These are phyloP conservation scores for Acrocephalus kingi DNA, from an alignment of 2,113 vertebrate species.

Conservation along the genomic window DNA sequence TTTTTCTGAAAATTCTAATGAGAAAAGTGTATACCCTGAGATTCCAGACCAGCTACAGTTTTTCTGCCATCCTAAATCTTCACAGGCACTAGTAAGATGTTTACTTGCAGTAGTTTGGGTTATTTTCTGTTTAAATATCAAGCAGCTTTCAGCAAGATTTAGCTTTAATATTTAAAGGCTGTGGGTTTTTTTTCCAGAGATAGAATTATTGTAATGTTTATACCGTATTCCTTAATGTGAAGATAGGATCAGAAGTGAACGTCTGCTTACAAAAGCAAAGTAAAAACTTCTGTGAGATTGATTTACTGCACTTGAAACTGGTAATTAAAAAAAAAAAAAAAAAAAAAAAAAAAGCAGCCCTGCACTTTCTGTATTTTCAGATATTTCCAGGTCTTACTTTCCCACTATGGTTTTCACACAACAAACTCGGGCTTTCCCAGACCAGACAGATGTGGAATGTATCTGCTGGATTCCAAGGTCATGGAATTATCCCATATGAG, in stretches of 20 bases:
- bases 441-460: conserved; percentile 85
- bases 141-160: not conserved
- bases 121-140: not conserved
- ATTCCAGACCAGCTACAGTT: not conserved
- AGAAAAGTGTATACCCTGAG: not conserved
- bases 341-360: not conserved
- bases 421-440: conserved; percentile 80
- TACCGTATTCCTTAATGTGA: conserved; percentile 8
- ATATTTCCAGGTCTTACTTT: conserved; percentile 65
- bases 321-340: not conserved
- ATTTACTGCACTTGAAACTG: conserved; percentile 24
- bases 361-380: conserved; percentile 42
- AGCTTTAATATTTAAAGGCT: not conserved
- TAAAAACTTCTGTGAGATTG: not conserved
- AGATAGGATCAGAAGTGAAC: conserved; percentile 5
- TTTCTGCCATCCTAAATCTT: not conserved
- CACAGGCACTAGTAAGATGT: not conserved
- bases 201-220: conserved; percentile 34
- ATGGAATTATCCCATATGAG: conserved; percentile 77
- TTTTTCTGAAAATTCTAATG: not conserved
- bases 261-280: conserved; percentile 1
- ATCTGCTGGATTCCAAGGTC: conserved; percentile 83
- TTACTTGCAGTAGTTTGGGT: not conserved
- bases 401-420: conserved; percentile 65
- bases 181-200: not conserved